These are phyloP conservation scores for Microplitis deprimator DNA, from an alignment of 2,888 invertebrate species.

Conservation along the genomic window DNA sequence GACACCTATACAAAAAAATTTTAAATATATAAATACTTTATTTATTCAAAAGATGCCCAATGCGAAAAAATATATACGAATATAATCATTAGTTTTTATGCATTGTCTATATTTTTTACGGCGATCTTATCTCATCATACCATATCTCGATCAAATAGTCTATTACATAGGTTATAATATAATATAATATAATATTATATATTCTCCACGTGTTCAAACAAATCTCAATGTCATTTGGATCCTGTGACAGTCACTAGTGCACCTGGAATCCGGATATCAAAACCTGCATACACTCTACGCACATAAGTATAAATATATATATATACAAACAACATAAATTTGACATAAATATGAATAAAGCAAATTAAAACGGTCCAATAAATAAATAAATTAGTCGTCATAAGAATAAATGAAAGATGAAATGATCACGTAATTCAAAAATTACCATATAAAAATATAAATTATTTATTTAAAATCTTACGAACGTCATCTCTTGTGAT, in stretches of 20 bases:
- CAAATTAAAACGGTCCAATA: not conserved
- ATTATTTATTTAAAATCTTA: not conserved
- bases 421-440: not conserved
- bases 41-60: no score
- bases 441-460: not conserved
- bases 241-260: constrained; percentile 11
- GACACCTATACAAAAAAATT: no score
- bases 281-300: not conserved
- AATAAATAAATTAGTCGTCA: not conserved
- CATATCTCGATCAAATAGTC: not conserved
- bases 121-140: not conserved
- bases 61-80: no score
- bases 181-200: constrained; percentile 3
- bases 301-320: not conserved
- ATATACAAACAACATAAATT: not conserved
- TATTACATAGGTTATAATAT: not conserved
- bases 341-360: constrained; percentile 1
- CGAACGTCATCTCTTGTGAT: constrained; percentile 2
- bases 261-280: constrained; percentile 36
- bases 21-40: no score
- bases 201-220: constrained; percentile 19
- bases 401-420: not conserved
- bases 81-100: not conserved
- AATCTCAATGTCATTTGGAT: constrained; percentile 23
- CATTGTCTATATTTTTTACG: not conserved